A percentile compares a stretch with the other conserved stretches of the same genome.
phyloP scores from a whole-genome alignment of 35 echinoderm and acorn worm species.

The Stichopus chloronotus region DNA sequence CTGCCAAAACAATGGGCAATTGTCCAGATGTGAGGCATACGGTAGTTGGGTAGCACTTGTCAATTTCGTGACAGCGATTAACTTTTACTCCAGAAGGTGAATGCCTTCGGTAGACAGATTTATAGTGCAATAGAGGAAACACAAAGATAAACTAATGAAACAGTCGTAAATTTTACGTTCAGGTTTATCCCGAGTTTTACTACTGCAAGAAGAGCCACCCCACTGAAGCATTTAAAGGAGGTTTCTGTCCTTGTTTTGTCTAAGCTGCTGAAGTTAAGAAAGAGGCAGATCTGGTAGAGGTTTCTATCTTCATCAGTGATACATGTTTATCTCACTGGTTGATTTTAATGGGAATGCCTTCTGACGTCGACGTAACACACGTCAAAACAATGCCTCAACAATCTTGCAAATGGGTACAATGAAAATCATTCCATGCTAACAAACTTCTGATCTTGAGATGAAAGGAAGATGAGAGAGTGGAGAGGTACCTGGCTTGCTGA shows the following conservation, averaged over 20 bases:
- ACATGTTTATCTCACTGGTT: background rate
- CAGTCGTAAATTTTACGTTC: background rate
- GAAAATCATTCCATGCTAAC: background rate
- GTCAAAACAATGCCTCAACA: background rate
- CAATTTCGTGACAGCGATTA: background rate
- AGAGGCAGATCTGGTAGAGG: background rate
- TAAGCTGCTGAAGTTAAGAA: background rate
- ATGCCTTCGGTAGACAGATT: slow-evolving; percentile 17
- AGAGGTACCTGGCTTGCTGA: too few relatives aligned
- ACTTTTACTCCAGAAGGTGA: background rate
- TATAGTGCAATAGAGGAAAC: background rate
- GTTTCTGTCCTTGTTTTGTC: background rate
- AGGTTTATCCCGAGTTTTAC: background rate
- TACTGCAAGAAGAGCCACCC: background rate
- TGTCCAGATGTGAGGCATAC: background rate
- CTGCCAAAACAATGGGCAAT: too few relatives aligned
- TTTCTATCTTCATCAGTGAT: background rate
- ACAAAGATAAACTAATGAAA: slow-evolving; percentile 43
- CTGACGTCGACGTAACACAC: background rate
- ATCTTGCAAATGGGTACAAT: background rate
- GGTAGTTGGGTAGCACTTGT: background rate
- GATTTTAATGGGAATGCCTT: background rate
- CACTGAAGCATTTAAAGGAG: background rate
- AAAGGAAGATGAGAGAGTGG: too few relatives aligned
- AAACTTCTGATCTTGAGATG: too few relatives aligned